Evolutionary conservation across 1,140 invertebrate species (phyloP).

Genomic region (Brachionus rotundiformis): DNA sequence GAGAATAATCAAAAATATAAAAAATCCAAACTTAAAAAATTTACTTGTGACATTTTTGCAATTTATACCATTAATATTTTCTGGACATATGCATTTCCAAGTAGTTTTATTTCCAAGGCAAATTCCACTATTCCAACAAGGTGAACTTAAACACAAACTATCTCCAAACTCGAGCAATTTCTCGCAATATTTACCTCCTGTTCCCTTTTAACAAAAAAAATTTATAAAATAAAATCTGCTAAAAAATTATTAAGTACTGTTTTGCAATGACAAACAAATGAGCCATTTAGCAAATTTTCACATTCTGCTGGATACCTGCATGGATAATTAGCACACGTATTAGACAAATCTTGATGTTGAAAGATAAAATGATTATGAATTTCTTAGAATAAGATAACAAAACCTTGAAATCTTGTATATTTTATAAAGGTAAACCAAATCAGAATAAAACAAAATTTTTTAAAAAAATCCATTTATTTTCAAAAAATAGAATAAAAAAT

Average conservation of each 20-base stretch:
- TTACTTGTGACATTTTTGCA: constrained; percentile 18
- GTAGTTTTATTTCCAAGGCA: background rate
- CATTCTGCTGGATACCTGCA: constrained; percentile 23
- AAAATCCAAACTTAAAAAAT: background rate
- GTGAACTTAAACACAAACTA: constrained; percentile 26
- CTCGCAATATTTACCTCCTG: constrained; percentile 33
- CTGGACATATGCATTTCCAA: constrained; percentile 25
- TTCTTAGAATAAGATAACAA: no score
- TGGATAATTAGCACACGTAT: background rate
- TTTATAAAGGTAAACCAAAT: background rate
- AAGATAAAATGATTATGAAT: no score
- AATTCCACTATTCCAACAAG: constrained; percentile 41
- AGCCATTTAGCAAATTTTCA: constrained; percentile 33
- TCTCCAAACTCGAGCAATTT: constrained; percentile 10
- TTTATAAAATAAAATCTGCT: constrained; percentile 1
- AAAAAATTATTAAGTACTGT: background rate
- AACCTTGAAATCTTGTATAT: background rate
- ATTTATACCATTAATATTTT: background rate
- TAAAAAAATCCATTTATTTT: background rate
- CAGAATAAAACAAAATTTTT: background rate
- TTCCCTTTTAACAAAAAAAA: background rate
- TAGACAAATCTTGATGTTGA: background rate
- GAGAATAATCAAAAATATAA: background rate
- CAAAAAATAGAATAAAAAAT: background rate
- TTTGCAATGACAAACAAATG: constrained; percentile 40